Conservation (phyloP, 2,888 invertebrate species). For the Panorpa germanica region DNA sequence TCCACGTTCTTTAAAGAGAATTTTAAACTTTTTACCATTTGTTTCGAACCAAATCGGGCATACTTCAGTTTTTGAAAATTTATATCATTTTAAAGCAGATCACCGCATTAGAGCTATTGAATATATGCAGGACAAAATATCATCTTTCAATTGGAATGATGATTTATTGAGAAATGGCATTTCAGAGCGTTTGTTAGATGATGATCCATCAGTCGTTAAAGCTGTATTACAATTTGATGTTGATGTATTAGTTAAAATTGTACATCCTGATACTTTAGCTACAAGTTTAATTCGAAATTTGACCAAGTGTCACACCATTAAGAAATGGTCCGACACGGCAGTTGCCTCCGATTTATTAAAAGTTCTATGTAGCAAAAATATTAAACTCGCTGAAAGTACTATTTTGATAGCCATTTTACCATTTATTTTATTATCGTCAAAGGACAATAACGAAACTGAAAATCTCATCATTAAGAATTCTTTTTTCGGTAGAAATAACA, state of each 20-base stretch:
- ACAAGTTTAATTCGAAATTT: too few relatives aligned
- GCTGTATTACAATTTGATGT: slow-evolving; percentile 30
- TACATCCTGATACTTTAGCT: too few relatives aligned
- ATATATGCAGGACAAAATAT: slow-evolving; percentile 31
- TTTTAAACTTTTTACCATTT: slow-evolving; percentile 33
- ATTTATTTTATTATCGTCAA: slow-evolving; percentile 40
- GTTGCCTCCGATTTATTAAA: too few relatives aligned
- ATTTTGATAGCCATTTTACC: slow-evolving; percentile 39
- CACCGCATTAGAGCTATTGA: slow-evolving; percentile 47
- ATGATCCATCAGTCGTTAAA: slow-evolving; percentile 37
- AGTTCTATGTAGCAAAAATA: too few relatives aligned
- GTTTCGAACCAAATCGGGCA: slow-evolving; percentile 30
- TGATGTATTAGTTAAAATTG: slow-evolving; percentile 21
- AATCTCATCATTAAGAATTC: too few relatives aligned
- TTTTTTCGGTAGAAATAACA: too few relatives aligned
- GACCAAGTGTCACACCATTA: too few relatives aligned
- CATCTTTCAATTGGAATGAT: too few relatives aligned
- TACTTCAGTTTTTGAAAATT: slow-evolving; percentile 40
- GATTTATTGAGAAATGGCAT: slow-evolving; percentile 45
- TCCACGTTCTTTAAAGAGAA: too few relatives aligned
- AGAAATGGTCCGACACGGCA: too few relatives aligned
- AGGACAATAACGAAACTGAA: too few relatives aligned
- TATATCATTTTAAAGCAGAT: slow-evolving; percentile 49
- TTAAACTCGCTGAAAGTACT: too few relatives aligned
- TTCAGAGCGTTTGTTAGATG: slow-evolving; percentile 45